Base-by-base conservation (phyloP, 2,888 invertebrate genomes). In the Dromius quadrimaculatus region DNA sequence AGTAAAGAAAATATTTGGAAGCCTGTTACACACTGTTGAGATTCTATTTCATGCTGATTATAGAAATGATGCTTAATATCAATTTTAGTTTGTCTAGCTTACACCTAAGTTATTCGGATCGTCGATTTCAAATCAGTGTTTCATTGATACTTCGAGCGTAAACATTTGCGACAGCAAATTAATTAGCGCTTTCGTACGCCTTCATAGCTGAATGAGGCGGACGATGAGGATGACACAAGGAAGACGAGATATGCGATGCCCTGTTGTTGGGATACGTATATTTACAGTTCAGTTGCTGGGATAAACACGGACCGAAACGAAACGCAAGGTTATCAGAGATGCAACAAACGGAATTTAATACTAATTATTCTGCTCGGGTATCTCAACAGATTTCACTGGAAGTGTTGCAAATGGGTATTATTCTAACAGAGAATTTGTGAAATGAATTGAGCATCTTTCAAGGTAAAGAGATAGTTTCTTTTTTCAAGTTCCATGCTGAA, bases 151-250 rank as follows among this genome's bases (percentile, higher is more conserved):
- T 17, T 36, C 34, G 36, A 59, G 59, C 59, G 59, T 59, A 36
- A 59, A 59, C 36, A 59, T 59, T 59, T 59, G 36, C 34, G 59
- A 59, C 59, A 59, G 59, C 34, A 59, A 59, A 59, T 59, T 59
- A 59, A 59, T 59, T 59, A 59, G 36, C 36, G 6, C 34, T 15
- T 8, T 34, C 59, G 34, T 11, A 36, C 6, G 19, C 11, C 13
- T 34, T n/a, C 59, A 36, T 17, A 59, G 59, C 47, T 47, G 15
- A 17, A 2, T 17, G 17, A 15, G 17, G 11, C 19, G 15, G 57
- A 57, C 15, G 54, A 9, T 22, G 22, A 20, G n/a, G n/a, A n/a
- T 11, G 20, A 47, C 5, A 45, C 17, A 15, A 41, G 19, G 36
- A 36, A 36, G 36, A 36, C 36, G 36, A 36, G 36, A n/a, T 36